phyloP scores from a whole-genome alignment of 1,140 invertebrate species.

The Drosophila pseudoananassae region DNA sequence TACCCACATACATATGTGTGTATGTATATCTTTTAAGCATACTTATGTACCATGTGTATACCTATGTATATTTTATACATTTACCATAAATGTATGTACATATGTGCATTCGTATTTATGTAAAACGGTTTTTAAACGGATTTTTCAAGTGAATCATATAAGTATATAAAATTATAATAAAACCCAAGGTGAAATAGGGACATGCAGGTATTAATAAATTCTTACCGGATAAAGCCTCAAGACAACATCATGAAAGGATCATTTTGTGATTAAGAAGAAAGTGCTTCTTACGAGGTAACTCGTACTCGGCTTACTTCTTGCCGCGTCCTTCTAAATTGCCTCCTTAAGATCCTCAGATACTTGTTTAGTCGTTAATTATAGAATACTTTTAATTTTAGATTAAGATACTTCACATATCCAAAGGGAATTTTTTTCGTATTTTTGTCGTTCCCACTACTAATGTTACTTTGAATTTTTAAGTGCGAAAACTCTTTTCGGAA shows the following conservation, averaged over 20 bases:
- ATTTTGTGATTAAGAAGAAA: neutral
- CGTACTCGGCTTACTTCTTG: neutral
- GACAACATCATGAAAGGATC: neutral
- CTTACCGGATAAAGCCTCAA: neutral
- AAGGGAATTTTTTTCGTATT: constrained; percentile 36
- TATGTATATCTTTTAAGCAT: neutral
- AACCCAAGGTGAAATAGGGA: no score
- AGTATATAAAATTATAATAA: no score
- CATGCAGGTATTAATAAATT: neutral
- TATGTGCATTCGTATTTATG: neutral
- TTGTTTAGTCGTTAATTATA: constrained; percentile 51
- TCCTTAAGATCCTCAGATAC: constrained; percentile 33
- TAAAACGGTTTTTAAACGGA: no score
- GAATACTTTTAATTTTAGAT: constrained; percentile 67
- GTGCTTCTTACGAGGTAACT: neutral
- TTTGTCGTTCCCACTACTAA: constrained; percentile 64
- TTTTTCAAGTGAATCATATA: no score
- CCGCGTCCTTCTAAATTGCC: neutral
- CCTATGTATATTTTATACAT: neutral
- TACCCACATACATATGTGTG: neutral
- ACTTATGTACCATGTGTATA: constrained; percentile 6
- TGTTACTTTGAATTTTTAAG: constrained; percentile 63
- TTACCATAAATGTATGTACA: neutral
- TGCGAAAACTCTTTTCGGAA: constrained; percentile 60
- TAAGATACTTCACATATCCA: constrained; percentile 45